Conservation (phyloP, 2,888 invertebrate species). For the Mesochorus sp. region DNA sequence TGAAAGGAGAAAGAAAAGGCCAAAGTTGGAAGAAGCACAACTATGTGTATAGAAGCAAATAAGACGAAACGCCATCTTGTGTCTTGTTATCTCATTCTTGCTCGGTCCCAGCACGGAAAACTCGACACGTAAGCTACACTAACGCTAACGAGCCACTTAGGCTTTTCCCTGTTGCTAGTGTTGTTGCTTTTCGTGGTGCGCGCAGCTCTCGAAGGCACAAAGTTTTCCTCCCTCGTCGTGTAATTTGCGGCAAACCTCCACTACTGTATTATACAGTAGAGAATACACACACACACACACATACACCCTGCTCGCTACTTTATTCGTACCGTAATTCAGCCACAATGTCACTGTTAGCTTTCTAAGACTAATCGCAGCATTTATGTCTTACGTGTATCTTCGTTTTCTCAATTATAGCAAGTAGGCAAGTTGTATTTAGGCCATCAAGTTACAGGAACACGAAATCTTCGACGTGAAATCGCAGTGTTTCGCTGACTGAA, state of each 20-base stretch:
- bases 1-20: neutral
- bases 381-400: conserved; percentile 41
- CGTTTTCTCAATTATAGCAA: conserved; percentile 8
- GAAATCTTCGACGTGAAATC: too few relatives aligned
- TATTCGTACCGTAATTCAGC: neutral
- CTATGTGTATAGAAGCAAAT: conserved; percentile 1
- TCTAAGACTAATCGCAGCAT: conserved; percentile 49
- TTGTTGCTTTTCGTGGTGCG: conserved; percentile 40
- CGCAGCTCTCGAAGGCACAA: conserved; percentile 48
- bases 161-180: conserved; percentile 46
- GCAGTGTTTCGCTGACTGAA: too few relatives aligned
- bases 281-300: neutral
- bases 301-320: neutral
- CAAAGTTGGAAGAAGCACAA: conserved; percentile 14
- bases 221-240: conserved; percentile 53
- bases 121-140: conserved; percentile 52
- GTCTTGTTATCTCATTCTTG: conserved; percentile 53
- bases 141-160: conserved; percentile 67
- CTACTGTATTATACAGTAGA: neutral
- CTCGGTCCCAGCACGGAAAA: conserved; percentile 11
- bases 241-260: conserved; percentile 54
- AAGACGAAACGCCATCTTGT: conserved; percentile 44
- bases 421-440: conserved; percentile 20
- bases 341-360: conserved; percentile 16
- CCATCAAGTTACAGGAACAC: too few relatives aligned